Base-by-base conservation (phyloP, 2,797 vertebrate genomes). In the Aplochiton taeniatus region DNA sequence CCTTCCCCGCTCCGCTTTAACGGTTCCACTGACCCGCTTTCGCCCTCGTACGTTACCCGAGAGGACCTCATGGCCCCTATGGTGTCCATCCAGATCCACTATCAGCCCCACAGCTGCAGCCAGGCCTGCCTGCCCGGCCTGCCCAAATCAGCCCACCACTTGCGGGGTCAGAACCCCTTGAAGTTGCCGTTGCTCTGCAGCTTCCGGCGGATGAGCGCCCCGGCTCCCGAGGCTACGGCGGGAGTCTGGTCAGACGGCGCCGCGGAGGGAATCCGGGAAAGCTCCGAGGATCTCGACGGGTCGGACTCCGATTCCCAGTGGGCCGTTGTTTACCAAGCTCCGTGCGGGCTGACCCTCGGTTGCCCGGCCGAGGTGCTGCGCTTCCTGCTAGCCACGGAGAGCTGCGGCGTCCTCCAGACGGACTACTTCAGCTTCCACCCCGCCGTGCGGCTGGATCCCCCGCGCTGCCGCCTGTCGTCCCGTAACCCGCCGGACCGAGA, bases 341-440 rank as follows among this genome's bases (percentile, higher is more conserved):
- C 96, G 0, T 99, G 97, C 8, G 96, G 97, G 11, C 93, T 82
- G 56, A 89, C 89, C 62, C 90, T 99, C 20, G 84, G 90, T 60
- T 91, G 87, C 81, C 85, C 92, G 13, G 83, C 82, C 2, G 95
- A 97, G 0, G 95, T 98, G 65, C 87, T 81, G 52, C 79, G 78
- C 16, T 99, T 95, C 78, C 85, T 99, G 75, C 76, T 87, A 68
- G 88, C 92, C 68, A 94, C 96, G 0, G 78, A 92, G 60, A 94
- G 91, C 82, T 88, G 83, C 58, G 73, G 77, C n/a, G 73, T 93
- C 77, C 87, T 99, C 69, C 95, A 92, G 88, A 82, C 93, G 51
- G 93, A 96, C 72, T 88, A 95, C 76, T 99, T 99, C 84, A 96
- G 94, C 77, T 98, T 98, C 80, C 94, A 93, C 84, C 89, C 91